These are phyloP conservation scores for Dioctria linearis DNA, from an alignment of 2,888 invertebrate genomes.

Conservation along the genomic window DNA sequence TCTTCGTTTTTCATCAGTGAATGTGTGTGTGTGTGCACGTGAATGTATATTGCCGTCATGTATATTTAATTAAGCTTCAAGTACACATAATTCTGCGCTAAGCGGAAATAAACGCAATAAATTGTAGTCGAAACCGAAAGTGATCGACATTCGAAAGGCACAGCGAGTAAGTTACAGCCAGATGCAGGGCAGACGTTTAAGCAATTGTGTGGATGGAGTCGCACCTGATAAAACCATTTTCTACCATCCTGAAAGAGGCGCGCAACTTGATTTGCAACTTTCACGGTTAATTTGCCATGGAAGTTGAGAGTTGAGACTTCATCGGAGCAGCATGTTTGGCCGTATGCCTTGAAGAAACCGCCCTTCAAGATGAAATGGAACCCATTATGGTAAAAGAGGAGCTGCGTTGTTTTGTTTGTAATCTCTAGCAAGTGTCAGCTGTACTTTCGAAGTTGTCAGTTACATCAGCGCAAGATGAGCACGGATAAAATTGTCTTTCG, in stretches of 20 bases:
- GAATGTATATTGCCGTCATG: too few relatives aligned
- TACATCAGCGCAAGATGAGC: constrained; percentile 28
- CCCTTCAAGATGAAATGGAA: not conserved
- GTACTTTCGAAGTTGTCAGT: constrained; percentile 20
- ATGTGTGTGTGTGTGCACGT: too few relatives aligned
- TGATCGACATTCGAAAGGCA: constrained; percentile 30
- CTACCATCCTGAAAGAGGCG: constrained; percentile 20
- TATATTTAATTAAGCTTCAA: constrained; percentile 18
- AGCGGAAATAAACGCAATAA: constrained; percentile 26
- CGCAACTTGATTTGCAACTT: constrained; percentile 44
- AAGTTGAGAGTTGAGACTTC: not conserved
- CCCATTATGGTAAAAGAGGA: not conserved
- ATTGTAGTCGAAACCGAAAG: not conserved
- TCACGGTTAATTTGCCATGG: constrained; percentile 25
- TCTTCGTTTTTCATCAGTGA: too few relatives aligned
- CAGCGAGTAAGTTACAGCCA: not conserved
- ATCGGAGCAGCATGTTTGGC: not conserved
- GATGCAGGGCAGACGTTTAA: not conserved
- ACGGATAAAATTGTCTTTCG: constrained; percentile 12
- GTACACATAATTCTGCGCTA: constrained; percentile 15
- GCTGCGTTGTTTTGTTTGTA: not conserved
- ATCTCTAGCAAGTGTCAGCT: not conserved
- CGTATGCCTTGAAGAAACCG: constrained; percentile 9
- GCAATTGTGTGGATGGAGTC: not conserved
- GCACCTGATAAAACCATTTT: constrained; percentile 1